These are phyloP conservation scores for Mustela lutreola DNA, from an alignment of 2,113 vertebrate genomes.

Conservation along the genomic window DNA sequence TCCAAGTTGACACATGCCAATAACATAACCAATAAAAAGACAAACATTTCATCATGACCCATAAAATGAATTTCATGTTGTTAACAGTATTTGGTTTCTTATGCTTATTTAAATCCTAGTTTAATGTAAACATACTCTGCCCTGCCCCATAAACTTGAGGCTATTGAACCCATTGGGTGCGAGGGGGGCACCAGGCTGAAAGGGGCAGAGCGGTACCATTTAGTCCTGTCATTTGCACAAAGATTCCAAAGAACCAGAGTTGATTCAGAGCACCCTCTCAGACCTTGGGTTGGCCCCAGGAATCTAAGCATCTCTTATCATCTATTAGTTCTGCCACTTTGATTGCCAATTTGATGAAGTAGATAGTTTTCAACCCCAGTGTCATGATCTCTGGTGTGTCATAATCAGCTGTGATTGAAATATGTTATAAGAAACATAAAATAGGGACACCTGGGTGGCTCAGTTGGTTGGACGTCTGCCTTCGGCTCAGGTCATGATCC, in stretches of 20 bases:
- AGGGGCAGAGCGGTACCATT: not conserved
- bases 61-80: not conserved
- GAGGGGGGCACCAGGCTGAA: not conserved
- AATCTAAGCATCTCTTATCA: not conserved
- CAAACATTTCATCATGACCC: not conserved
- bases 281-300: not conserved
- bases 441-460: too few species aligned
- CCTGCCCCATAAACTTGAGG: not conserved
- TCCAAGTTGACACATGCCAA: not conserved
- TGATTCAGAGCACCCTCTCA: not conserved
- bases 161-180: not conserved
- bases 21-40: slow-evolving; percentile 5
- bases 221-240: not conserved
- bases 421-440: not conserved
- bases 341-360: not conserved
- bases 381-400: not conserved
- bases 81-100: not conserved
- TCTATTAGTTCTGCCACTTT: not conserved
- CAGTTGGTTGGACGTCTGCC: too few species aligned
- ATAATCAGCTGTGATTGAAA: not conserved
- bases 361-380: not conserved
- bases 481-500: too few species aligned
- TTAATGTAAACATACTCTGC: not conserved
- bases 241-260: not conserved
- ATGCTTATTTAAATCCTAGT: not conserved